Evolutionary conservation across 1,140 invertebrate species (phyloP), one percentile per base, ranked within the genome.

Genomic region (Sycobia sp.): DNA sequence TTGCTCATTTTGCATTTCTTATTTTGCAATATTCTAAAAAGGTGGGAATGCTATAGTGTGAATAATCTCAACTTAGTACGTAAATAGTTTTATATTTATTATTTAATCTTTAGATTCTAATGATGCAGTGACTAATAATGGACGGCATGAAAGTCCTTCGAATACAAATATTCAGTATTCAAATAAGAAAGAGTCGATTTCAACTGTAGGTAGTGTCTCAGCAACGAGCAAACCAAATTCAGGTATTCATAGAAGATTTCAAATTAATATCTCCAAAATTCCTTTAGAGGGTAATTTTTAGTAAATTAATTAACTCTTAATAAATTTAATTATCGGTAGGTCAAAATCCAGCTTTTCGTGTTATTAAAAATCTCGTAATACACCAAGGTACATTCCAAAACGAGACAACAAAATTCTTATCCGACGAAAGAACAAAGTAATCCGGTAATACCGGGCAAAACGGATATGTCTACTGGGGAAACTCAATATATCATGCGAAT

Each of bases 371-470:
- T 27, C 0, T n/a, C n/a, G n/a, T n/a, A n/a, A n/a, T n/a, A n/a
- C n/a, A n/a, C n/a, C n/a, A n/a, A 76, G 49, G 71, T 71, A 11
- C 71, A 76, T 46, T 74, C 75, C 8, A 69, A 62, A 32, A 71
- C 66, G 8, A 71, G 59, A 53, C 59, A 61, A 9, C 68, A 78
- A 20, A 62, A 66, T 18, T 47, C 56, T 25, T 5, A n/a, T 16
- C 23, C 46, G 0, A 16, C 58, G 0, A 23, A 14, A 5, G 27
- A 58, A 7, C 7, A 16, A 14, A 63, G 47, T 27, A 49, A 54
- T 25, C 55, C 43, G 10, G 60, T 66, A 47, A 39, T 66, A 43
- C 2, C 22, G 10, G 22, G 47, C 4, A 10, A n/a, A 20, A 14
- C 27, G 4, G n/a, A 59, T 49, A 14, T 36, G 1, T 49, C 46